Evolutionary conservation across 2,113 vertebrate genomes (phyloP).

Genomic region (Fulmarus glacialis): DNA sequence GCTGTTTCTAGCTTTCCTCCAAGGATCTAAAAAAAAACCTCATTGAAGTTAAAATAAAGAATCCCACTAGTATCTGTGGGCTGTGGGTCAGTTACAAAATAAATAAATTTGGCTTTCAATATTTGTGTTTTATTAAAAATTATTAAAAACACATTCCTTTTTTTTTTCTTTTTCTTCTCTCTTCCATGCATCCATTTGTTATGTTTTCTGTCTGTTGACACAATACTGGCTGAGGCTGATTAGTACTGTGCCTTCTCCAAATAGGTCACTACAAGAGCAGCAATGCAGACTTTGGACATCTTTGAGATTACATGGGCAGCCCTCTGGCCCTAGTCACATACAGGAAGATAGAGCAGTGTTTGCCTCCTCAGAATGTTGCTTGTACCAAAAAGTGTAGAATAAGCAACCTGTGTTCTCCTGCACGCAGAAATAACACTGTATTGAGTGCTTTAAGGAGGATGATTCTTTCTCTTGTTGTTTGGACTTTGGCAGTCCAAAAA

Average conservation of each 20-base stretch:
- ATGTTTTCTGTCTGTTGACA: background rate
- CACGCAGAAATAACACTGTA: background rate
- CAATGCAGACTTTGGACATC: background rate
- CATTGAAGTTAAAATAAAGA: background rate
- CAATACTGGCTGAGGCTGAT: background rate
- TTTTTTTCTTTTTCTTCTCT: fast-evolving
- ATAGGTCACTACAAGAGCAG: background rate
- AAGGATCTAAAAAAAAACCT: background rate
- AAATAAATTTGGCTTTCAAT: background rate
- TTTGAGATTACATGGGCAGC: background rate
- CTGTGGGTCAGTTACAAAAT: background rate
- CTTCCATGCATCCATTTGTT: background rate
- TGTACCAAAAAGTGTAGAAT: background rate
- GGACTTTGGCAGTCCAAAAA: background rate
- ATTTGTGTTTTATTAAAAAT: background rate
- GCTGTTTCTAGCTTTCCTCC: background rate
- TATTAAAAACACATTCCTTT: background rate
- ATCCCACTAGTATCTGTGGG: background rate
- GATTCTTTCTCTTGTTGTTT: background rate
- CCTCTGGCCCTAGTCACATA: background rate
- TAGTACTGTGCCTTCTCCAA: background rate
- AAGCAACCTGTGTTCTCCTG: background rate
- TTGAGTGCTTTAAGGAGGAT: background rate
- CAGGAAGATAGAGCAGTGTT: background rate
- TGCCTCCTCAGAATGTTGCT: background rate